Base-by-base conservation (phyloP, 2,113 vertebrate species). In the Perognathus longimembris region DNA sequence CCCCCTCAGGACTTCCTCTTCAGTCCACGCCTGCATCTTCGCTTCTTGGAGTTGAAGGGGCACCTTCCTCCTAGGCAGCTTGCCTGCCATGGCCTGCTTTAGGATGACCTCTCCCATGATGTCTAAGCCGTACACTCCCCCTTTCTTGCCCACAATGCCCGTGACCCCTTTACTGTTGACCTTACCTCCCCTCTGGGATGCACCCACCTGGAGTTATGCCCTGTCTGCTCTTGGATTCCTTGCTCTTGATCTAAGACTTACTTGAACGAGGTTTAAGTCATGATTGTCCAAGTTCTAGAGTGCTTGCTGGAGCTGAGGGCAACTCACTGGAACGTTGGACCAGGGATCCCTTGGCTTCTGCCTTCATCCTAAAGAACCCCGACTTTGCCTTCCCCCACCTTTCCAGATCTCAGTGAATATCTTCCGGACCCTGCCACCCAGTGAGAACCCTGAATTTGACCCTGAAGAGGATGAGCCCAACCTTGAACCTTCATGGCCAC, bases 361-460 rank as follows among this genome's bases (percentile, higher is more conserved):
- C 40, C 61, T 78, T 74, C 0, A 79, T 94, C 66, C 57, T 90
- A 82, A 84, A 59, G 79, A 59, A 32, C 15, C 61, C 61, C 7
- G 7, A 1, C 38, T 3, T 28, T 92, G 24, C 80, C 54, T 24
- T 22, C 84, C 63, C 61, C n/a, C 14, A 10, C 21, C 30, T n/a
- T 14, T 32, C 28, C 96, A 99, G 99, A 99, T 99, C 93, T 99
- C 99, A 0, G 98, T 99, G 93, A 99, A 99, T 93, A 99, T 99
- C 97, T 99, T 99, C 97, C 98, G 99, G 93, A 99, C 99, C 32
- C 98, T 99, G 64, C 99, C 99, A 0, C 99, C 99, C 83, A 99
- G 98, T n/a, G 99, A 99, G 96, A 99, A 99, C 96, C 99, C 98
- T 24, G 99, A 99, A 97, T 99, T 99, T 96, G 99, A 99, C 96